A percentile compares a stretch with the other conserved stretches of the same genome.
phyloP scores from a whole-genome alignment of 2,888 invertebrate genomes.

The Nemurella pictetii region DNA sequence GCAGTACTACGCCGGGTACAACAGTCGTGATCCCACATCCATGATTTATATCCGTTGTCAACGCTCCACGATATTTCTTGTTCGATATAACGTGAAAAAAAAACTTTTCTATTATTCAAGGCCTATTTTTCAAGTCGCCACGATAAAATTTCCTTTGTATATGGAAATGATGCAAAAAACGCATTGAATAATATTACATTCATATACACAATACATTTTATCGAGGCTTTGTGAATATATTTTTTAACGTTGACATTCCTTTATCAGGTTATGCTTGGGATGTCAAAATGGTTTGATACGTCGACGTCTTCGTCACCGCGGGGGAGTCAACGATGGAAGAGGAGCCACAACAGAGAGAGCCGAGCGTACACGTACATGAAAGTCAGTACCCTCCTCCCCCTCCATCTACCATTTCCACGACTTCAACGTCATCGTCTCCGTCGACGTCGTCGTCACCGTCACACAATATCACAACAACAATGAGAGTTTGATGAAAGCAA shows the following conservation, averaged over 20 bases:
- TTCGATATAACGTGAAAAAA: background rate
- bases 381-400: constrained; percentile 44
- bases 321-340: constrained; percentile 5
- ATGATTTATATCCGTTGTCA: constrained; percentile 12
- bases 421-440: background rate
- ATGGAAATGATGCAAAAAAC: background rate
- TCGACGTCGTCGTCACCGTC: background rate
- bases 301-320: background rate
- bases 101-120: constrained; percentile 6
- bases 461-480: background rate
- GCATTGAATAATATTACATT: background rate
- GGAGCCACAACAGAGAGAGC: constrained; percentile 48
- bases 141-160: background rate
- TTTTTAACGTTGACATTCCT: background rate
- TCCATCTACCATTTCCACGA: background rate
- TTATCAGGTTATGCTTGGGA: constrained; percentile 6
- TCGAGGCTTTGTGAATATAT: background rate
- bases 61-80: background rate
- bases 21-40: background rate
- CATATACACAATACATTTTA: background rate
- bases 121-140: background rate
- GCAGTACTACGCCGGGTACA: background rate
- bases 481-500: background rate
- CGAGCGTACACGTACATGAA: constrained; percentile 52
- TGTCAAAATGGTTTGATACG: constrained; percentile 13